These are phyloP conservation scores for Dendrocopos noguchii DNA, from an alignment of 2,113 vertebrate genomes.

Conservation along the genomic window DNA sequence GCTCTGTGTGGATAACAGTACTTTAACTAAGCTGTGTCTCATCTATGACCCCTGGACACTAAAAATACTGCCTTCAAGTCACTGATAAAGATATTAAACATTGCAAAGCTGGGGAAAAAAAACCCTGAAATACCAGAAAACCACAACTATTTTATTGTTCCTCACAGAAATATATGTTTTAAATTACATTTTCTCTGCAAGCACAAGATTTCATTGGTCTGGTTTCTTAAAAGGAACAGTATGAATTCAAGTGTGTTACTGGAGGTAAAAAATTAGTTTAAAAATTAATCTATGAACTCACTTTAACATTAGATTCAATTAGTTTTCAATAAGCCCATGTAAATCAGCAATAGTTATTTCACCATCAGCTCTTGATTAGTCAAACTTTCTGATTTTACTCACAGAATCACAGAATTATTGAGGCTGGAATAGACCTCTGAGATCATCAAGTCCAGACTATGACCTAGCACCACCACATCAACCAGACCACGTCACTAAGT, in stretches of 20 bases:
- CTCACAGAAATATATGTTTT: not conserved
- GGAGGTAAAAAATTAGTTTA: not conserved
- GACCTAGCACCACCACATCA: too few relatives aligned
- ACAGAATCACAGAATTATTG: not conserved
- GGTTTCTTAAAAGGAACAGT: not conserved
- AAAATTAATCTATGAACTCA: not conserved
- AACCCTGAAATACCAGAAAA: not conserved
- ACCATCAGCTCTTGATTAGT: not conserved
- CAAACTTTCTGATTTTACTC: not conserved
- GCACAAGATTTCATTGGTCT: not conserved
- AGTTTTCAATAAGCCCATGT: not conserved
- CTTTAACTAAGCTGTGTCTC: not conserved
- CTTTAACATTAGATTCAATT: not conserved
- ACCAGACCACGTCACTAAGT: too few relatives aligned
- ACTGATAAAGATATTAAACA: conserved; percentile 11
- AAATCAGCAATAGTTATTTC: not conserved
- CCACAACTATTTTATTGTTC: not conserved
- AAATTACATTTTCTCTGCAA: not conserved
- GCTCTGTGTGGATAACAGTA: not conserved
- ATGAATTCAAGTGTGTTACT: not conserved
- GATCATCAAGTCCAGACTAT: too few relatives aligned
- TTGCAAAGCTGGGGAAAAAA: not conserved
- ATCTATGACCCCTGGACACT: not conserved
- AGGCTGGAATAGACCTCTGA: too few relatives aligned
- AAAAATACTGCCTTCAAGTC: not conserved